Evolutionary conservation across 2,888 invertebrate genomes (phyloP).

Genomic region (Synanthedon vespiformis): DNA sequence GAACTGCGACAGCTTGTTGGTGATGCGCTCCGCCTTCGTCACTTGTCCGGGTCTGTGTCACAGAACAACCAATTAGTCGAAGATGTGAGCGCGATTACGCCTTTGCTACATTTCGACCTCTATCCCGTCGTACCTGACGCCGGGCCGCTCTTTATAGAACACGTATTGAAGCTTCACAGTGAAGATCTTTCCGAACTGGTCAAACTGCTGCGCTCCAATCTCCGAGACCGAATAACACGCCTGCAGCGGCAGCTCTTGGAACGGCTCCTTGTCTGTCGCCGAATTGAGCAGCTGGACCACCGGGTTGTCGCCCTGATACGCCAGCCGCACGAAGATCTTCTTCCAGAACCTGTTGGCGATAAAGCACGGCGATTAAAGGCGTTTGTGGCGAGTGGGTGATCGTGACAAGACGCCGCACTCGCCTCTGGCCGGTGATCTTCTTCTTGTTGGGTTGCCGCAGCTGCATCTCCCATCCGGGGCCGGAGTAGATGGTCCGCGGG

Average conservation of each 20-base stretch:
- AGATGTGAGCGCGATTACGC: too few relatives aligned
- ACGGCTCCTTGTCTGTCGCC: slow-evolving; percentile 88
- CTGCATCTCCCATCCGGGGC: slow-evolving; percentile 97
- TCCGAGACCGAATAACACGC: slow-evolving; percentile 96
- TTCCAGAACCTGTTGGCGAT: slow-evolving; percentile 87
- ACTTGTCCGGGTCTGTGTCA: slow-evolving; percentile 86
- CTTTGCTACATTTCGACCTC: not conserved
- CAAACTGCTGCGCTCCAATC: slow-evolving; percentile 96
- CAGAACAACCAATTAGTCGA: too few relatives aligned
- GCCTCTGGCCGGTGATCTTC: slow-evolving; percentile 91
- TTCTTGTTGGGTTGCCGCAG: slow-evolving; percentile 96
- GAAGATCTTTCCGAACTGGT: slow-evolving; percentile 99
- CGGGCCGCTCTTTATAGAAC: slow-evolving; percentile 97
- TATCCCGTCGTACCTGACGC: slow-evolving; percentile 69
- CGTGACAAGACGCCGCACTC: not conserved
- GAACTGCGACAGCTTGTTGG: slow-evolving; percentile 91
- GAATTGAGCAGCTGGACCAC: slow-evolving; percentile 88
- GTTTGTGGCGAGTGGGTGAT: not conserved
- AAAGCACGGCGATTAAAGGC: not conserved
- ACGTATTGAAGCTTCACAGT: slow-evolving; percentile 97
- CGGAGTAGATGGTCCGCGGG: slow-evolving; percentile 80
- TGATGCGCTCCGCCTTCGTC: slow-evolving; percentile 91
- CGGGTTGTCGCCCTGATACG: slow-evolving; percentile 83
- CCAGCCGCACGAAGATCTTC: slow-evolving; percentile 89
- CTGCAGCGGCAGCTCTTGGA: slow-evolving; percentile 94